Conservation (phyloP, 2,797 vertebrate species). For the Sebastes iracundus region DNA sequence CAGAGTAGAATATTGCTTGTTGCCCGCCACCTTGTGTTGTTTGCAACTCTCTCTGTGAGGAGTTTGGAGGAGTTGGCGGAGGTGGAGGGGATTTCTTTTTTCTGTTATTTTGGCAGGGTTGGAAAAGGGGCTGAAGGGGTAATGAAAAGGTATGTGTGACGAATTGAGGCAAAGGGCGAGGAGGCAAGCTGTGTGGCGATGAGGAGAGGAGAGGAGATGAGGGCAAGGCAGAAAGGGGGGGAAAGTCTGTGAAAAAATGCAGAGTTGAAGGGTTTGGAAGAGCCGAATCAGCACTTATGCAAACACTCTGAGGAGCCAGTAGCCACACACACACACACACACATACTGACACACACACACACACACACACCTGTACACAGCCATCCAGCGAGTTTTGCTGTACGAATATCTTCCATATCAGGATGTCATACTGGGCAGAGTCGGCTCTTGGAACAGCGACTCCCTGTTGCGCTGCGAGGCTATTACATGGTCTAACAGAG, state of each 20-base stretch:
- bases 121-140: conserved; percentile 49
- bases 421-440: conserved; percentile 81
- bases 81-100: neutral
- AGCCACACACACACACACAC: conserved; percentile 38
- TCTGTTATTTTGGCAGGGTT: conserved; percentile 39
- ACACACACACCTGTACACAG: conserved; percentile 68
- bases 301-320: conserved; percentile 70
- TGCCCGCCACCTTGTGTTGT: conserved; percentile 26
- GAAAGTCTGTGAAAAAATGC: conserved; percentile 70
- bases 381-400: conserved; percentile 65
- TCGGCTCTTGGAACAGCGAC: conserved; percentile 76
- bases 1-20: conserved; percentile 39
- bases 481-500: conserved; percentile 89
- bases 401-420: conserved; percentile 78
- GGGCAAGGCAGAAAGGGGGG: conserved; percentile 47
- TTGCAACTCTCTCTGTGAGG: conserved; percentile 42
- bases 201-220: conserved; percentile 70
- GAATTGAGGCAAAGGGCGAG: conserved; percentile 73
- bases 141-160: conserved; percentile 78
- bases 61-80: neutral
- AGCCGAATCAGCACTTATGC: conserved; percentile 84
- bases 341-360: conserved; percentile 23
- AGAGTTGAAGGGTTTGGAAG: conserved; percentile 79
- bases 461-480: conserved; percentile 82
- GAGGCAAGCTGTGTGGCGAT: conserved; percentile 72